Conservation (phyloP, 2,888 invertebrate species). For the Xanthia icteritia region DNA sequence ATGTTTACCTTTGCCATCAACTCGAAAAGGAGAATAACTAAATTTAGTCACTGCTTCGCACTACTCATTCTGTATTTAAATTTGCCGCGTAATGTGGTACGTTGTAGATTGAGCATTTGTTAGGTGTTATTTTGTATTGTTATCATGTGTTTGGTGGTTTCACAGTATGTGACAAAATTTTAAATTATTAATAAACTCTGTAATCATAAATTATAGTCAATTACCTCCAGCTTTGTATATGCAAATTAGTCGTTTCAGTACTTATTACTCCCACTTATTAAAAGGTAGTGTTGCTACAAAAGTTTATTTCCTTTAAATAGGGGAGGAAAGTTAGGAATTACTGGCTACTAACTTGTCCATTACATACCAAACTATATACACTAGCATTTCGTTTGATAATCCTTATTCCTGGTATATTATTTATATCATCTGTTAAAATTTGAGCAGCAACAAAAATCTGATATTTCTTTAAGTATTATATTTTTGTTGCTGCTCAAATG, state of each 20-base stretch:
- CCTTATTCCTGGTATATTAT: neutral
- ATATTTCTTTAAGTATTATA: neutral
- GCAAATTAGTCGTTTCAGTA: constrained; percentile 52
- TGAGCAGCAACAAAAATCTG: neutral
- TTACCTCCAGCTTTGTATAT: neutral
- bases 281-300: constrained; percentile 45
- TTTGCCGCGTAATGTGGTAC: constrained; percentile 66
- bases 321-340: neutral
- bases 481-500: too few species aligned
- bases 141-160: constrained; percentile 6
- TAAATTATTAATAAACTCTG: neutral
- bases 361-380: neutral
- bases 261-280: constrained; percentile 45
- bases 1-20: neutral
- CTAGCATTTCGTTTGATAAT: neutral
- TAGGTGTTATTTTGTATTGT: constrained; percentile 19
- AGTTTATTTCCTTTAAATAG: constrained; percentile 23
- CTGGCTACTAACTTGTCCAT: neutral
- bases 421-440: neutral
- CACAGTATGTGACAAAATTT: neutral
- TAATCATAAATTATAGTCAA: neutral
- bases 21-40: neutral
- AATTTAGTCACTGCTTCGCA: constrained; percentile 10
- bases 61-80: constrained; percentile 64
- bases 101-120: constrained; percentile 24